Evolutionary conservation across 2,797 vertebrate genomes (phyloP).

Genomic region (Scolopax rusticola): DNA sequence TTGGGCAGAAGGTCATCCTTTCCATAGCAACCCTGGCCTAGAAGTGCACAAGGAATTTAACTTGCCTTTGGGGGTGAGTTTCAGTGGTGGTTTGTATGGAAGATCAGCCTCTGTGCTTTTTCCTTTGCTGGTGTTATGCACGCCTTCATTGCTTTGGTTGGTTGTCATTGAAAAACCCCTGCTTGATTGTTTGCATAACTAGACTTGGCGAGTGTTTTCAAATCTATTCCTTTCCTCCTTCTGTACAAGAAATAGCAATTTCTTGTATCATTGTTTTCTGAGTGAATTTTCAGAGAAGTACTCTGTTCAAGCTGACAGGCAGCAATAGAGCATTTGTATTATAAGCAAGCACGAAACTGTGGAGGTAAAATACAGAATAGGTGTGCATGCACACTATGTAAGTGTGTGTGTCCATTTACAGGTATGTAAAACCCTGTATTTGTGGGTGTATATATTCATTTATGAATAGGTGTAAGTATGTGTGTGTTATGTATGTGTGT

Average conservation of each 20-base stretch:
- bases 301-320: neutral
- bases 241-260: neutral
- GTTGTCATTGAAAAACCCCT: neutral
- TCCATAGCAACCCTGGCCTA: neutral
- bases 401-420: neutral
- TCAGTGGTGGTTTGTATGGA: neutral
- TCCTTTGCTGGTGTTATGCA: neutral
- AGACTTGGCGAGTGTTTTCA: neutral
- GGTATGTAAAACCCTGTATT: neutral
- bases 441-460: neutral
- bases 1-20: neutral
- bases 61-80: neutral
- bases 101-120: neutral
- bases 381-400: neutral
- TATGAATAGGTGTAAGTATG: neutral
- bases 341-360: neutral
- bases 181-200: neutral
- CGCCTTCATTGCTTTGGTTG: neutral
- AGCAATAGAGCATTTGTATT: neutral
- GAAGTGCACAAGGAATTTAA: neutral
- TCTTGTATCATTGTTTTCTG: neutral
- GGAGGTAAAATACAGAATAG: neutral
- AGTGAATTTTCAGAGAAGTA: neutral
- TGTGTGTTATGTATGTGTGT: rapidly evolving
- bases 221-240: neutral